These are phyloP conservation scores for Illadopsis cleaveri DNA, from an alignment of 2,113 vertebrate species.

Conservation along the genomic window DNA sequence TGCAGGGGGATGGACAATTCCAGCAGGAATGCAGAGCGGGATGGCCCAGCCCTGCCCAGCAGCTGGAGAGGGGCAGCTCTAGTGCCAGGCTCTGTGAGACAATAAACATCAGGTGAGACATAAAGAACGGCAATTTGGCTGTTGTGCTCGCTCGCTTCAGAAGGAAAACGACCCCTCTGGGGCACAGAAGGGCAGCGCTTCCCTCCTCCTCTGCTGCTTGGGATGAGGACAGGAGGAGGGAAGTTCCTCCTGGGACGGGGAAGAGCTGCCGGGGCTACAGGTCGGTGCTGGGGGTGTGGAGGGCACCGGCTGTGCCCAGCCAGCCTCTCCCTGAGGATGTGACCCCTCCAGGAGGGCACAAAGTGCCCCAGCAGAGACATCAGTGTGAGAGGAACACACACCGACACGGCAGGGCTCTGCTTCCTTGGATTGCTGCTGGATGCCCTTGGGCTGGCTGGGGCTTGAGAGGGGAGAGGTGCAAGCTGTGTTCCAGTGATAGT, in stretches of 20 bases:
- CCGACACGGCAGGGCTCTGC: background rate
- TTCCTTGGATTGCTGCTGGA: background rate
- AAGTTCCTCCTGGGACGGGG: background rate
- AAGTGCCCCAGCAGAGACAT: background rate
- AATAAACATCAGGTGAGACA: background rate
- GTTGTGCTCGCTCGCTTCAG: background rate
- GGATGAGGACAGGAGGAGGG: background rate
- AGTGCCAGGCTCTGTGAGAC: background rate
- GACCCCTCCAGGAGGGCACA: background rate
- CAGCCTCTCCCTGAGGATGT: background rate
- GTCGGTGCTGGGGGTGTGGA: background rate
- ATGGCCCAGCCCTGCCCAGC: background rate
- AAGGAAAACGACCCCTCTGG: background rate
- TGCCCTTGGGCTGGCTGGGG: background rate
- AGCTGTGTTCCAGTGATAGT: constrained; percentile 31
- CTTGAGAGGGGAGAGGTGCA: background rate
- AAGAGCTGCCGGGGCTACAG: background rate
- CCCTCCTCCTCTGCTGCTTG: background rate
- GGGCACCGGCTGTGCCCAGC: background rate
- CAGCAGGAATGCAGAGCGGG: background rate
- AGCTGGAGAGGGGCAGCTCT: background rate
- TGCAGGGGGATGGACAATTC: background rate
- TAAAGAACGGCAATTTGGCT: background rate
- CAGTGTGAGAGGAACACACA: background rate
- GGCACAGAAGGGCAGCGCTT: background rate